phyloP scores from a whole-genome alignment of 2,113 vertebrate genomes.

The Paradoxurus hermaphroditus region DNA sequence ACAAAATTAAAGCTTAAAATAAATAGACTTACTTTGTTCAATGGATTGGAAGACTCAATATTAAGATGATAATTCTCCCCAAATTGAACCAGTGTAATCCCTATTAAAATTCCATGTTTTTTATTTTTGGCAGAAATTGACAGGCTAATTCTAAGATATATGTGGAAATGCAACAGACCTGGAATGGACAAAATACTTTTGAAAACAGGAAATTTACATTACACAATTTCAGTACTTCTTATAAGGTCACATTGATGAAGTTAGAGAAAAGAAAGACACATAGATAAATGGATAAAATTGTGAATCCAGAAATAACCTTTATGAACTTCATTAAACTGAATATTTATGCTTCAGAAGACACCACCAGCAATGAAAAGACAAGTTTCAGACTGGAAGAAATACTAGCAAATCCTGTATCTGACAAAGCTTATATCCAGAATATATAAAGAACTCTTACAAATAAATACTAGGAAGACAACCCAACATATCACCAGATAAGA shows the following conservation, averaged over 20 bases:
- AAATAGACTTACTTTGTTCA: background rate
- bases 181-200: background rate
- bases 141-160: background rate
- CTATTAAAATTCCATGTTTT: background rate
- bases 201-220: background rate
- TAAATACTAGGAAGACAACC: background rate
- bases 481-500: background rate
- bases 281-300: background rate
- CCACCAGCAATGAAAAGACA: background rate
- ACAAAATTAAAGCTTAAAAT: background rate
- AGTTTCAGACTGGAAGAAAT: background rate
- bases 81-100: background rate
- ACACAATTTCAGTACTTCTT: background rate
- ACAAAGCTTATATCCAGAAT: background rate
- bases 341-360: background rate
- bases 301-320: background rate
- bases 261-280: background rate
- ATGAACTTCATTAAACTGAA: background rate
- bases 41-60: background rate
- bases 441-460: background rate
- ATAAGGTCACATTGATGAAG: background rate
- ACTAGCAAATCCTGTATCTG: background rate
- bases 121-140: background rate
- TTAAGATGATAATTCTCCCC: background rate
- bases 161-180: background rate